Base-by-base conservation (phyloP, 2,888 invertebrate species). In the Adela reaumurella region DNA sequence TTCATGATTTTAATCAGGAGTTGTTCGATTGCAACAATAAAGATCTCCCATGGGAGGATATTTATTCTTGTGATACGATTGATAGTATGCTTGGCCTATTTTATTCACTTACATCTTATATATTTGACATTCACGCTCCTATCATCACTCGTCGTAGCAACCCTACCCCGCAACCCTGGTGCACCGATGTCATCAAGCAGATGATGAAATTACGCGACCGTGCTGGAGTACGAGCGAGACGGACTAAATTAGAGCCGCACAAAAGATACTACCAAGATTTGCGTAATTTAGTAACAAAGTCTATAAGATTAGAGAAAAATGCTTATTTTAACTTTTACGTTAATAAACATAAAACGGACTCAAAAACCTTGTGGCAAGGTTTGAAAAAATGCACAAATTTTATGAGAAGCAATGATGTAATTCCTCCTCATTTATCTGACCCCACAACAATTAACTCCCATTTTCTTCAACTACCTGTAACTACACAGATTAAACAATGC, bases 331-430 rank as follows among this genome's bases (percentile, higher is more conserved):
- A 50, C n/a, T 16, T 49, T 18, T 11, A 49, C 8, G 50, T 55
- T 19, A 51, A 51, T 17, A 16, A 20, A 5, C 43, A 52, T 16
- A 19, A 47, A 6, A 43, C 49, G 11, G 49, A 50, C 11, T 46
- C 52, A 10, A 47, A 46, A 2, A 17, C n/a, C 8, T 18, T 54
- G 1, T 52, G 51, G 55, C 54, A 52, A 45, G 50, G 54, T 35
- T 18, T 54, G 2, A 53, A 51, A 49, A 43, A 43, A 1, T 43
- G 45, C 3, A 35, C 35, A 24, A 24, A 44, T n/a, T 20, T 10
- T 46, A 47, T 10, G 42, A 1, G 1, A 1, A 45, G 5, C n/a
- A 5, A 47, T n/a, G n/a, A 50, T 14, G 3, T 11, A 6, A 41
- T 55, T 2, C 52, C 53, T 4, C 3, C n/a, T 8, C 35, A 52